Evolutionary conservation across 1,140 invertebrate species (phyloP), one percentile per base, ranked within the genome.

Genomic region (Lasioglossum baleicum): DNA sequence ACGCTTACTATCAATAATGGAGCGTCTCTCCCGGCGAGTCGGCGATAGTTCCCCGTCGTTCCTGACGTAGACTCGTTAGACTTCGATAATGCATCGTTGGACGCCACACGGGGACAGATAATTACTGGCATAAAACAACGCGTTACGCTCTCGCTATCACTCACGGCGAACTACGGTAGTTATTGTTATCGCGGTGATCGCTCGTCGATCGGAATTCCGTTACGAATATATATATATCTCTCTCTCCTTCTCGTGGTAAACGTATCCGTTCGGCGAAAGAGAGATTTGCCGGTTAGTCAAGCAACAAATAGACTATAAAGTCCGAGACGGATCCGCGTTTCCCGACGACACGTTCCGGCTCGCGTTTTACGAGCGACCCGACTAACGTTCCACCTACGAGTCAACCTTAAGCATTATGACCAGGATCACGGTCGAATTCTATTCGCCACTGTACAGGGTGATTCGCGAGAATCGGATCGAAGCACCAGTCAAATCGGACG

Each of bases 1-100:
- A 71, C 79, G 79, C 80, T 86, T 84, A 87, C 84, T 86, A 87
- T 83, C 83, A 83, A 83, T 89, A 87, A 87, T 82, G 80, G 83
- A 86, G 84, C 73, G 72, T 75, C 51, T 58, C 35, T 35, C 35
- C 35, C 35, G 2, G 58, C 68, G 68, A 68, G 77, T 77, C 58
- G 35, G 31, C 15, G 15, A 7, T 7, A 17, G 63, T 15, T 35
- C 5, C 35, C 1, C 7, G 44, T 7, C 35, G 35, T 35, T 35
- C 35, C 35, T 5, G 20, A 8, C 31, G 11, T 51, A 22, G 13
- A 51, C 66, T 68, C n/a, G 10, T 68, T 51, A 48, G 22, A 51
- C 66, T 51, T 51, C 22, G 66, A 68, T 51, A 51, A 51, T 31
- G 66, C 13, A 68, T 7, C 22, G 40, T 51, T 20, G 40, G 40